These are phyloP conservation scores for Caenorhabditis panamensis DNA, from an alignment of 2,888 invertebrate genomes.

Conservation along the genomic window DNA sequence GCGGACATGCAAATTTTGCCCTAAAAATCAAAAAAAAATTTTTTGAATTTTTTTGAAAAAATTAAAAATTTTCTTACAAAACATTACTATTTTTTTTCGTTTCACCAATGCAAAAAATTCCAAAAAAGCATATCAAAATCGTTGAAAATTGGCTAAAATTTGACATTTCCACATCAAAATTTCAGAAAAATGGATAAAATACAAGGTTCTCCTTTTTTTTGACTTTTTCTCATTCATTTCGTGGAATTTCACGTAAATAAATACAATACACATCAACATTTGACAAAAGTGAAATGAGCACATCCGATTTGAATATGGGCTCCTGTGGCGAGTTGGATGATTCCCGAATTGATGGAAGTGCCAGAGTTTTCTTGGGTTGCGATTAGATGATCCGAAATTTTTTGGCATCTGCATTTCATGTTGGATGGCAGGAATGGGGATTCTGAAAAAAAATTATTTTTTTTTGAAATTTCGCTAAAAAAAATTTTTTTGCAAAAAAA, in stretches of 20 bases:
- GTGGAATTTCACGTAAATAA: no score
- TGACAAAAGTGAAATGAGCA: constrained; percentile 8
- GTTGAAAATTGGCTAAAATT: constrained; percentile 3
- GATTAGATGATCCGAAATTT: constrained; percentile 1
- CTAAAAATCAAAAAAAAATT: background rate
- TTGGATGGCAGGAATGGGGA: background rate
- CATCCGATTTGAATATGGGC: constrained; percentile 27
- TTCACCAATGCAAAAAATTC: constrained; percentile 46
- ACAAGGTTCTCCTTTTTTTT: no score
- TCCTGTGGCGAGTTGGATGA: constrained; percentile 9
- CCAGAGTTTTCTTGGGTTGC: constrained; percentile 7
- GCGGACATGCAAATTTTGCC: constrained; percentile 17
- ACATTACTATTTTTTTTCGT: constrained; percentile 21
- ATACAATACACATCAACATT: background rate
- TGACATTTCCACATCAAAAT: constrained; percentile 25
- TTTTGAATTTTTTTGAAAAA: background rate
- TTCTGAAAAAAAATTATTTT: no score
- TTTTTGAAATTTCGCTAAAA: constrained; percentile 5
- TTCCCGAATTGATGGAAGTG: background rate
- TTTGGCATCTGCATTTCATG: constrained; percentile 25
- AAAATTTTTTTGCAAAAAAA: background rate
- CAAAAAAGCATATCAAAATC: constrained; percentile 21
- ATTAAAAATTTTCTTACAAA: constrained; percentile 16
- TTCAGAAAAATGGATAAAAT: constrained; percentile 1
- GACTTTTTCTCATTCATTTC: no score